Conservation (phyloP, 2,797 vertebrate species). For the Potorous gilbertii region DNA sequence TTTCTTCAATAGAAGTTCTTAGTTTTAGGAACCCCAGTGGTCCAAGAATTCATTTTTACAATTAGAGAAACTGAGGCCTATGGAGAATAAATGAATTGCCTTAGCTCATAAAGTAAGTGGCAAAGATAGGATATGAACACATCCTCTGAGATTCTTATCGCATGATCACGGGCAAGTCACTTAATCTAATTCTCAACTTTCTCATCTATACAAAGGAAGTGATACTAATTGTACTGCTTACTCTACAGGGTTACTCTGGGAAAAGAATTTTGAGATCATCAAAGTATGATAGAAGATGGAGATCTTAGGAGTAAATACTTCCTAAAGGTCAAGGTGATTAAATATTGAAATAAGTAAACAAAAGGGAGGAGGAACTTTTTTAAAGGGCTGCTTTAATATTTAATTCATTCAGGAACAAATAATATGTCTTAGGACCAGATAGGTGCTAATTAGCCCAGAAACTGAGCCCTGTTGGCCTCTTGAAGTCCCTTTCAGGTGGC, state of each 20-base stretch:
- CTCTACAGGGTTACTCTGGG: not conserved
- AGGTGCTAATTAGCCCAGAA: not conserved
- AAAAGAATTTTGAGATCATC: not conserved
- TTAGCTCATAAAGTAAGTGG: not conserved
- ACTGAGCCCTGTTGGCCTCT: not conserved
- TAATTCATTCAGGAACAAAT: not conserved
- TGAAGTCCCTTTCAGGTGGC: not conserved
- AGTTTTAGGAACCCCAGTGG: not conserved
- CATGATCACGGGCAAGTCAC: not conserved
- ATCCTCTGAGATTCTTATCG: not conserved
- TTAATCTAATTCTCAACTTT: not conserved
- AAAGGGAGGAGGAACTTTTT: not conserved
- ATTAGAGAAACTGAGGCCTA: not conserved
- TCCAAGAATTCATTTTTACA: not conserved
- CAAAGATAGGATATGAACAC: not conserved
- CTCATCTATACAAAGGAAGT: not conserved
- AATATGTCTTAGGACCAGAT: not conserved
- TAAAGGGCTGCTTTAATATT: not conserved
- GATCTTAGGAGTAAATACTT: not conserved
- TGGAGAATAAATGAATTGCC: not conserved
- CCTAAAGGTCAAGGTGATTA: not conserved
- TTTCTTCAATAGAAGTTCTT: not conserved
- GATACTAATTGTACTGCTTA: not conserved
- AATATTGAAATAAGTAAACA: not conserved
- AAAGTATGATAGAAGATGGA: not conserved